Evolutionary conservation across 1,140 invertebrate species (phyloP), one percentile per base, ranked within the genome.

Genomic region (Drosophila subpulchrella): DNA sequence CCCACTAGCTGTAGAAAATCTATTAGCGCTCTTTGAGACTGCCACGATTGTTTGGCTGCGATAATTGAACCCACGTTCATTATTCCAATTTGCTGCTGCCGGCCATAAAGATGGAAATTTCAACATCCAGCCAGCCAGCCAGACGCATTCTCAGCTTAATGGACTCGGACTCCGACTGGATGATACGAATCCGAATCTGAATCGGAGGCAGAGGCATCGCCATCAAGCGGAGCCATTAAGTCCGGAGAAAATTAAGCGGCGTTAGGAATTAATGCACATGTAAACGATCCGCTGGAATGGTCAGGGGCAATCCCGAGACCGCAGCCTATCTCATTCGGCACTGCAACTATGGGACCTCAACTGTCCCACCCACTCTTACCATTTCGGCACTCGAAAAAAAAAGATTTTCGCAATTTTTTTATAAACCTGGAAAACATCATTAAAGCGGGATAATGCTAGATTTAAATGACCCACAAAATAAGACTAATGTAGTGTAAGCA

Each of bases 11-110:
- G 77, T 89, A 89, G 80, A 84, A 89, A 89, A 89, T 89, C 84
- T 89, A 89, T 89, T 89, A 89, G 84, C 77, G 74, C 83, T 81
- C 82, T 86, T 81, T 62, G 66, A 46, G 58, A 51, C 68, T 53
- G 83, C 54, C 62, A 78, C 84, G 84, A 89, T 89, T 84, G 84
- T 78, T 89, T 89, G 80, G 60, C 68, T 62, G 84, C 81, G 84
- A 88, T 89, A 90, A 89, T 89, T 89, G 81, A 89, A 89, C 85
- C 84, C 84, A 90, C 84, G 84, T 89, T 89, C 81, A 89, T 89
- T 84, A 84, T 78, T 84, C 82, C 80, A 83, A 89, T 89, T 89
- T 89, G 76, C 58, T 75, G 61, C 62, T 82, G 70, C 75, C 51
- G 42, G 55, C 34, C 51, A 67, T 54, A 77, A 72, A 73, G 55